phyloP scores from a whole-genome alignment of 2,113 vertebrate genomes.

The Sinocyclocheilus anshuiensis region DNA sequence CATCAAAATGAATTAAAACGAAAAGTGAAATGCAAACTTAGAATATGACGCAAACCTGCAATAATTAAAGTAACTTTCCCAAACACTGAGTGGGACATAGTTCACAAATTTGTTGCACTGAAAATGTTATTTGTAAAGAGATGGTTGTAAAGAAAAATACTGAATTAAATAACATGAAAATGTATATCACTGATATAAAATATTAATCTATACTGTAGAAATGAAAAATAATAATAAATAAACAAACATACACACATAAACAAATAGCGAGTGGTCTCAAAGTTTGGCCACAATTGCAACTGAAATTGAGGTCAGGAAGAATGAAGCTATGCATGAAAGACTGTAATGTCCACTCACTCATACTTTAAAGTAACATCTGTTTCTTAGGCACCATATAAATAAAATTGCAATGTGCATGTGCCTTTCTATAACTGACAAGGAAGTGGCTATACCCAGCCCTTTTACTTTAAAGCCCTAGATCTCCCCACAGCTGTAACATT shows the following conservation, averaged over 20 bases:
- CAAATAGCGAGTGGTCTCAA: neutral
- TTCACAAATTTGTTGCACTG: neutral
- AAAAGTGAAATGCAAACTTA: no score
- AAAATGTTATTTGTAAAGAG: neutral
- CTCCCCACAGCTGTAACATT: neutral
- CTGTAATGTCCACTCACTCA: neutral
- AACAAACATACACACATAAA: neutral
- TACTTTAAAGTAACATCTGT: neutral
- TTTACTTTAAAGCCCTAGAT: neutral
- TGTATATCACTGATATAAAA: no score
- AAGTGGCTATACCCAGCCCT: neutral
- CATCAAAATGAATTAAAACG: no score
- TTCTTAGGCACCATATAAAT: neutral
- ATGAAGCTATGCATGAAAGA: neutral
- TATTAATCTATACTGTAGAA: no score
- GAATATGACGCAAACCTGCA: no score
- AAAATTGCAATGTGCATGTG: neutral
- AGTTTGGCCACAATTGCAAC: neutral
- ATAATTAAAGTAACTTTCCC: no score
- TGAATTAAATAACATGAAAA: no score
- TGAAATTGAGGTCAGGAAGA: neutral
- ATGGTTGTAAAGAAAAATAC: neutral
- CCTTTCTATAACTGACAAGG: neutral
- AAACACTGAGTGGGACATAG: neutral
- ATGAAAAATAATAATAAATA: no score